Evolutionary conservation across 2,888 invertebrate genomes (phyloP), one percentile per base, ranked within the genome.

Genomic region (Drosophila neutralis): DNA sequence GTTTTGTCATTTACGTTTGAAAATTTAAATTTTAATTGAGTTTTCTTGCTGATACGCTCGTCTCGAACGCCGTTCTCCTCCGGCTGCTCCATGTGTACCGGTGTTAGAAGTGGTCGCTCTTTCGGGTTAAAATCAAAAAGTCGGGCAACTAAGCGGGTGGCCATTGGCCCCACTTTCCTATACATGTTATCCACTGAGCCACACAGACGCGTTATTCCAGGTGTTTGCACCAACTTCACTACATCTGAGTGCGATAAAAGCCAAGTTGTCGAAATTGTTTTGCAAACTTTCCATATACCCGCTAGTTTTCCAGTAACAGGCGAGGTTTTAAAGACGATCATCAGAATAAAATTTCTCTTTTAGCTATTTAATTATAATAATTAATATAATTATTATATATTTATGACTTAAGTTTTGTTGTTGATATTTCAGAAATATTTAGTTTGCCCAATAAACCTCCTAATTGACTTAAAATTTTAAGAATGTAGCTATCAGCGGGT

Each of bases 11-110:
- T 90, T 90, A 78, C 87, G 87, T 88, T 84, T 82, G 89, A 80
- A 90, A 90, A 90, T 90, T 89, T 87, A 85, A 88, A 88, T 88
- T 88, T 88, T 88, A 88, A 88, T 88, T 88, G 90, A 88, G 87
- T 88, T 88, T 90, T 76, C 87, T 89, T 80, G 80, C 86, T 78
- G 29, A 33, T 49, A 45, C 24, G 4, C 45, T 15, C 24, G 48
- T 49, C 13, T 11, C 13, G 58, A n/a, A 52, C 13, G 18, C 40
- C 38, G n/a, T 45, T 21, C 29, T 33, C n/a, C 56, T 10, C 6
- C 56, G 13, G n/a, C 40, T 33, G 40, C 29, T 48, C 35, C 33
- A 27, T 49, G 33, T n/a, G 21, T 8, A 24, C 27, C 42, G 27
- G 56, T 57, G 64, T 21, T 40, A 60, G 62, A 53, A 52, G 33